These are phyloP conservation scores for Eupsilia transversa DNA, from an alignment of 2,888 invertebrate genomes.

Conservation along the genomic window DNA sequence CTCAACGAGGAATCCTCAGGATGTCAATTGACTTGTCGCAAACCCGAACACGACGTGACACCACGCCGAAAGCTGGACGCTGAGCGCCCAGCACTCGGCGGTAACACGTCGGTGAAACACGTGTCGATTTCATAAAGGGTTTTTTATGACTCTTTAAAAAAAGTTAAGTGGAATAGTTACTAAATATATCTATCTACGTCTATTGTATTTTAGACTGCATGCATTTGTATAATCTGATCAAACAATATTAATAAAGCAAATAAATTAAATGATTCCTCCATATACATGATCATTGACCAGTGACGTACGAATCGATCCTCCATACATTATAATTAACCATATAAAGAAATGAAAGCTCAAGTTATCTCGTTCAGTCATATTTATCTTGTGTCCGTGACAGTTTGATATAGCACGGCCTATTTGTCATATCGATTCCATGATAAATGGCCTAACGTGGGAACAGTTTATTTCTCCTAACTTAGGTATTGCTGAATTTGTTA, in stretches of 20 bases:
- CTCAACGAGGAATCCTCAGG: too few relatives aligned
- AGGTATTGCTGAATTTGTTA: constrained; percentile 24
- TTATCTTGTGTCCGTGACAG: constrained; percentile 49
- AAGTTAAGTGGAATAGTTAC: too few relatives aligned
- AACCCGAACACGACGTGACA: too few relatives aligned
- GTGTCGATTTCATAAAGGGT: too few relatives aligned
- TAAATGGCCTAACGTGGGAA: constrained; percentile 47
- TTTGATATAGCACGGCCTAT: constrained; percentile 53
- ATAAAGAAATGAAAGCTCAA: constrained; percentile 33
- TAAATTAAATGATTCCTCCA: background rate
- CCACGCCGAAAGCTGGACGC: too few relatives aligned
- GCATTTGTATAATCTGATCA: background rate
- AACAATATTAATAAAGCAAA: background rate
- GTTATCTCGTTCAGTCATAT: constrained; percentile 44
- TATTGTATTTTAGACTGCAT: too few relatives aligned
- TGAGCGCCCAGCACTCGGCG: too few relatives aligned
- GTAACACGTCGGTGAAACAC: too few relatives aligned
- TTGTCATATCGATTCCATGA: constrained; percentile 56
- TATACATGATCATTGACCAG: background rate
- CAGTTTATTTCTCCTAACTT: constrained; percentile 49
- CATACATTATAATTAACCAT: constrained; percentile 26
- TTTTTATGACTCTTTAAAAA: too few relatives aligned
- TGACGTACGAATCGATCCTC: constrained; percentile 23
- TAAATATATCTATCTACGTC: too few relatives aligned
- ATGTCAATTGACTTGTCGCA: too few relatives aligned